Evolutionary conservation across 2,888 invertebrate species (phyloP), one percentile per base, ranked within the genome.

Genomic region (Agrypnus murinus): DNA sequence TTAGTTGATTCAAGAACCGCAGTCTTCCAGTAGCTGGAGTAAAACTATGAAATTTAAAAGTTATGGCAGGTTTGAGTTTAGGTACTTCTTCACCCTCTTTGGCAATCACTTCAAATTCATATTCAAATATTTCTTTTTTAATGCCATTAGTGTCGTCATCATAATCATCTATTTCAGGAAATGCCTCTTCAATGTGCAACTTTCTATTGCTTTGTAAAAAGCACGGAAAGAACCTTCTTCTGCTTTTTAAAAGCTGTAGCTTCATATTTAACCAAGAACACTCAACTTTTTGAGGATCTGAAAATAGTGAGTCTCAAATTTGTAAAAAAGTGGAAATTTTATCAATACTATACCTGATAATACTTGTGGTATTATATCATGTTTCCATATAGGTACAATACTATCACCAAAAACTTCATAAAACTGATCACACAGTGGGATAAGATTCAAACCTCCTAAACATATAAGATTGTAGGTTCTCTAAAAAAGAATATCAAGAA

Each of bases 381-480:
- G 71, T 62, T 69, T 75, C 77, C 77, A 80, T 68, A 79, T 78
- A 2, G 80, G 71, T 19, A 80, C 71, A 25, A 81, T 71, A n/a
- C 73, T 64, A 73, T 78, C 75, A 14, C 76, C 79, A 71, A 82
- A 81, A 31, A 72, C 55, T 12, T 79, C 73, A 69, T 72, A 75
- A 64, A 81, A 82, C 38, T 66, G 31, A 38, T 75, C 68, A 64
- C 80, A 78, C n/a, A 80, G 70, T 8, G 65, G 45, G n/a, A 36
- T 46, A 55, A 71, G 67, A 60, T 77, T 76, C 25, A 72, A 43
- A 14, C 73, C 74, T 45, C 76, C 72, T 69, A 76, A 79, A 69
- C 79, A 80, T 34, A 82, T 66, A 53, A 81, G 75, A 31, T 78
- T 77, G 73, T 82, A 83, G 17, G 79, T 80, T 70, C 74, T 77